Evolutionary conservation across 2,888 invertebrate genomes (phyloP).

Genomic region (Drosophila mercatorum): DNA sequence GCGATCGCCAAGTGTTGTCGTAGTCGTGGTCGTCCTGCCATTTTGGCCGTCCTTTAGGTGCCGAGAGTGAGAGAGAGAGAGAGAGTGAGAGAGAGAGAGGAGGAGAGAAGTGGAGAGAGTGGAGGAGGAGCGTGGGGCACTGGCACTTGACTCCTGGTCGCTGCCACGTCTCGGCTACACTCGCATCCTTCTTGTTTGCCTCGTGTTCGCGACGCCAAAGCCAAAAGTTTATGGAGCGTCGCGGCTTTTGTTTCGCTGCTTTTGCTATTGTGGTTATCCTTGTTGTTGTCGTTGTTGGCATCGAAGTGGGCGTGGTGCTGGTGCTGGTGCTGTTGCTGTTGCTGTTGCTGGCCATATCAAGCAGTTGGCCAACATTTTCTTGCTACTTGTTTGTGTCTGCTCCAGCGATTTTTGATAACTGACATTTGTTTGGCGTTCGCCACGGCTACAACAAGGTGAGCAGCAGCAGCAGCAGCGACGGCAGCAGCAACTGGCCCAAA

Average conservation of each 20-base stretch:
- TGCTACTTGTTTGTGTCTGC: constrained; percentile 75
- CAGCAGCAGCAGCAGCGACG: not conserved
- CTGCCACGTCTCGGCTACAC: constrained; percentile 18
- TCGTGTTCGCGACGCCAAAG: constrained; percentile 36
- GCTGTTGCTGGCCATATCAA: constrained; percentile 58
- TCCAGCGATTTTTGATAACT: constrained; percentile 73
- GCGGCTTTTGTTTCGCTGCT: constrained; percentile 59
- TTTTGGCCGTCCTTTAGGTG: constrained; percentile 43
- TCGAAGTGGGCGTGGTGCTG: constrained; percentile 44
- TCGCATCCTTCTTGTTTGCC: constrained; percentile 43
- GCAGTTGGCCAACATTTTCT: constrained; percentile 73
- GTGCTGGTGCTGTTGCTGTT: constrained; percentile 45
- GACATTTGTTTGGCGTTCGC: constrained; percentile 64
- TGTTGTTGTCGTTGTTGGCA: constrained; percentile 7
- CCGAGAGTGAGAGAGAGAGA: not conserved
- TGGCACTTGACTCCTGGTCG: constrained; percentile 56
- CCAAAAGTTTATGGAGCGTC: constrained; percentile 78
- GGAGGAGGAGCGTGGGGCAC: constrained; percentile 19
- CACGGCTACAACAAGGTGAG: constrained; percentile 34
- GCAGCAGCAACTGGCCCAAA: constrained; percentile 11
- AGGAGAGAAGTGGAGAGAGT: not conserved
- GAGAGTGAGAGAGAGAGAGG: not conserved
- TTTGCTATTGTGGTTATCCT: constrained; percentile 7
- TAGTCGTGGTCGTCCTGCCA: constrained; percentile 39
- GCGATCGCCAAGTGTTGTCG: constrained; percentile 67